Conservation (phyloP, 2,113 vertebrate genomes). For the Chloropsis hardwickii region DNA sequence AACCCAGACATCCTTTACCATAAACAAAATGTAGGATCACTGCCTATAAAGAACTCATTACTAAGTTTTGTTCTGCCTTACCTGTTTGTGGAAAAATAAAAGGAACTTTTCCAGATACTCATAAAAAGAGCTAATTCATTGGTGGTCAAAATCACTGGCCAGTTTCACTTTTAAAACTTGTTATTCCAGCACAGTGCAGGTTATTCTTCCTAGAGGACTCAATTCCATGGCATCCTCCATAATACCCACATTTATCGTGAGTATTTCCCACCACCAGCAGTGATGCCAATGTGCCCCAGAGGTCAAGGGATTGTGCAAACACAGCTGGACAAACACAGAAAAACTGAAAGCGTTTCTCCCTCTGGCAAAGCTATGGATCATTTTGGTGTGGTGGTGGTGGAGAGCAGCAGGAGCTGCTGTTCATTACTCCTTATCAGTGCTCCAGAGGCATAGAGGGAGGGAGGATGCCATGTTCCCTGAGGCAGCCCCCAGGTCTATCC, state of each 20-base stretch:
- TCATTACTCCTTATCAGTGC: background rate
- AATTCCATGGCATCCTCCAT: background rate
- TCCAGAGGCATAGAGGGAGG: background rate
- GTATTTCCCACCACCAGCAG: background rate
- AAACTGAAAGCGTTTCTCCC: background rate
- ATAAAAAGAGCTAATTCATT: background rate
- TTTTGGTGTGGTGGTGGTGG: background rate
- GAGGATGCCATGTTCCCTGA: constrained; percentile 32
- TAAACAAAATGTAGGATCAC: background rate
- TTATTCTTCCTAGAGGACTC: background rate
- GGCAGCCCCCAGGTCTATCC: background rate
- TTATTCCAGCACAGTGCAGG: background rate
- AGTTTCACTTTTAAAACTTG: background rate
- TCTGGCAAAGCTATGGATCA: background rate
- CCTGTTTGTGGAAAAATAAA: background rate
- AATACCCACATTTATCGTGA: background rate
- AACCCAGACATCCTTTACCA: background rate
- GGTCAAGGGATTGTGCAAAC: fast-evolving
- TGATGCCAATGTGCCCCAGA: background rate
- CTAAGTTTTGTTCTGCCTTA: background rate
- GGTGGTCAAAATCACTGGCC: background rate
- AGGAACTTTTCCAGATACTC: background rate
- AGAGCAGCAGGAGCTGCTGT: background rate
- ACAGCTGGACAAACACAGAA: background rate
- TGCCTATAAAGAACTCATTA: background rate